Evolutionary conservation across 2,888 invertebrate genomes (phyloP), one percentile per base, ranked within the genome.

Genomic region (Chrysodeixis includens): DNA sequence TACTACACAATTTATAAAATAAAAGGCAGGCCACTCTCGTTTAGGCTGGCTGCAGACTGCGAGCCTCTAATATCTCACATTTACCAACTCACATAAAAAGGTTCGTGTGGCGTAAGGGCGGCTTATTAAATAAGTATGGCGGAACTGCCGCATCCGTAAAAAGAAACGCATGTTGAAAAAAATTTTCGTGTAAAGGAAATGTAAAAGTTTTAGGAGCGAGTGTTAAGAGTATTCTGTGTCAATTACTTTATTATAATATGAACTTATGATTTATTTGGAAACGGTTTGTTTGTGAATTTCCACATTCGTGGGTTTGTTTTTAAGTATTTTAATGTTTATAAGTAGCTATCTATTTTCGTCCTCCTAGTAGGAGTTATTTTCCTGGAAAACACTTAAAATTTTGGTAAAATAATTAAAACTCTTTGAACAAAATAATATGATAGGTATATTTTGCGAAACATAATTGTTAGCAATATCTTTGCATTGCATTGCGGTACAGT

Each of bases 111-210:
- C 64, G 64, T 77, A 62, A 71, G 72, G 68, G 73, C n/a, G 52
- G 65, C 61, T 69, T 75, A 75, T 75, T 73, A 72, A 77, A 75
- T 77, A 77, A 77, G 77, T 62, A 77, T 71, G 58, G 67, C 51
- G 63, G 53, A 14, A 60, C 49, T 62, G 61, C 67, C 73, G 62
- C 64, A 63, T 67, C 67, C 72, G 72, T 63, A 61, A 75, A 76
- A 67, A 71, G 67, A 67, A 74, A 74, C 51, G 73, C 30, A 76
- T 76, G 73, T 72, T 56, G 58, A 61, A 76, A 74, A 72, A 73
- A 74, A 76, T 76, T 74, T 72, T 49, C 61, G 49, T 63, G n/a
- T 63, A 55, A 49, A 51, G 30, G 26, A 30, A 62, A 67, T 54
- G 44, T 14, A 53, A 18, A 71, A 61, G 51, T 76, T 72, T 51